Evolutionary conservation across 2,797 vertebrate genomes (phyloP).

Genomic region (Tokudaia muenninki): DNA sequence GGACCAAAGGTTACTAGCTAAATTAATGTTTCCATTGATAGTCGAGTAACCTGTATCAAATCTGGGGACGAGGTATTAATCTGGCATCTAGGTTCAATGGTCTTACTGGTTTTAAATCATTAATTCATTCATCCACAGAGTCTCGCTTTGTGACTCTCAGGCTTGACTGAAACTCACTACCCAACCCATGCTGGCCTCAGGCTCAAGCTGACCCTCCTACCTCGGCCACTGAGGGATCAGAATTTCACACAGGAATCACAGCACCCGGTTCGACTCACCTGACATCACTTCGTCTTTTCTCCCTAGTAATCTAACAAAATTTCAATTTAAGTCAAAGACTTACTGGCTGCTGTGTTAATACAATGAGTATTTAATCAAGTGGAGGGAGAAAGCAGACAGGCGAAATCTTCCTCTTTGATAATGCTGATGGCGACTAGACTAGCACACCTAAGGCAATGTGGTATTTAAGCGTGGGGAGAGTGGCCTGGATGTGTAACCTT

Average conservation of each 20-base stretch:
- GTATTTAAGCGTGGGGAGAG: background rate
- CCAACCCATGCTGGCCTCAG: background rate
- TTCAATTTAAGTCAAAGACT: background rate
- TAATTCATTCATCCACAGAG: background rate
- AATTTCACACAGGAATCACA: background rate
- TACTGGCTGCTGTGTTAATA: background rate
- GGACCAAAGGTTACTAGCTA: background rate
- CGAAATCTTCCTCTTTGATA: background rate
- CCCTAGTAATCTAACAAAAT: background rate
- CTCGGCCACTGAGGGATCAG: no score
- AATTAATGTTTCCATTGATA: background rate
- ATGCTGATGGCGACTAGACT: background rate
- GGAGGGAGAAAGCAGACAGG: background rate
- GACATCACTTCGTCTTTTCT: background rate
- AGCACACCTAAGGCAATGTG: background rate
- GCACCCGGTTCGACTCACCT: background rate
- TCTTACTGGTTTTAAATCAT: background rate
- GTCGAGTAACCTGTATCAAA: background rate
- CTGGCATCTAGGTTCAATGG: background rate
- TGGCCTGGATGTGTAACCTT: constrained; percentile 40
- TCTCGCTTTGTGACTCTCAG: background rate
- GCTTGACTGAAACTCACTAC: background rate
- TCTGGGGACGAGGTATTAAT: background rate
- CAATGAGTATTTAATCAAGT: background rate
- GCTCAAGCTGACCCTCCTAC: background rate